Evolutionary conservation across 2,113 vertebrate species (phyloP).

Genomic region (Hypomesus transpacificus): DNA sequence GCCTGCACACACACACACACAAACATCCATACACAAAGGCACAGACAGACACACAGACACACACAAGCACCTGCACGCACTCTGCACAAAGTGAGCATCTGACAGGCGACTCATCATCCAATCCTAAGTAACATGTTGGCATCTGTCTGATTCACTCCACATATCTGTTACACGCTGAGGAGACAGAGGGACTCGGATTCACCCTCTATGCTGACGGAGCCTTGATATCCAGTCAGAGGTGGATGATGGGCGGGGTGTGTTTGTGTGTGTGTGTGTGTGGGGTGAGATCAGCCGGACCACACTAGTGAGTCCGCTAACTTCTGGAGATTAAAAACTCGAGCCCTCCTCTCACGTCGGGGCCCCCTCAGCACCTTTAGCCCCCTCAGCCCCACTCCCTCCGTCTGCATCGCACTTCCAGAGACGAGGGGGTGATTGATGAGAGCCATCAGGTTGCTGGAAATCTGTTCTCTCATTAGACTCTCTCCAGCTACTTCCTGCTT

Average conservation of each 20-base stretch:
- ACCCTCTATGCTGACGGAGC: neutral
- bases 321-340: constrained; percentile 76
- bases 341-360: constrained; percentile 50
- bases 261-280: too few species aligned
- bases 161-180: neutral
- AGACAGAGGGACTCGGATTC: constrained; percentile 15
- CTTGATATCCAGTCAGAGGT: neutral
- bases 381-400: constrained; percentile 44
- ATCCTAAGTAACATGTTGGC: too few species aligned
- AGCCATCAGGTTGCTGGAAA: constrained; percentile 70
- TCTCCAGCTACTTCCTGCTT: constrained; percentile 12
- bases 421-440: constrained; percentile 73
- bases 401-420: constrained; percentile 66
- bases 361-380: too few species aligned
- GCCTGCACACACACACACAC: neutral
- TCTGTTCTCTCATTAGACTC: constrained; percentile 72
- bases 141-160: too few species aligned
- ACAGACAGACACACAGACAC: neutral
- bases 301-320: constrained; percentile 73
- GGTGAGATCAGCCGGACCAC: constrained; percentile 29
- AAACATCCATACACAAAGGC: neutral
- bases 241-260: too few species aligned
- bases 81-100: too few species aligned
- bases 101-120: too few species aligned
- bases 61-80: too few species aligned